A percentile compares a stretch with the other conserved stretches of the same genome.
Evolutionary conservation across 2,888 invertebrate species (phyloP).

Genomic region (Conistra vaccinii): DNA sequence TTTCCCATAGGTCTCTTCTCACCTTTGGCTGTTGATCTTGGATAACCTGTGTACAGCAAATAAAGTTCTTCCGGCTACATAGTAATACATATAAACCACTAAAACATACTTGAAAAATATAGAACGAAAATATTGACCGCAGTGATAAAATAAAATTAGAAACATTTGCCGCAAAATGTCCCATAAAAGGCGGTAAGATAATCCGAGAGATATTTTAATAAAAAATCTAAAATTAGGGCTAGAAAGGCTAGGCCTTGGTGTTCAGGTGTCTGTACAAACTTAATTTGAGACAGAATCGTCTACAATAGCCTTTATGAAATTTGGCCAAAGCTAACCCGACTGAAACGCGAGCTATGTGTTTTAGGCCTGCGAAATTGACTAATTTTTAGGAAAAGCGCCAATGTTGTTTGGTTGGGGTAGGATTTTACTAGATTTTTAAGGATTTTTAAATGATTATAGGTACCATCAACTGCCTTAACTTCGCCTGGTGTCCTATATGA

Average conservation of each 20-base stretch:
- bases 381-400: not conserved
- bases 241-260: slow-evolving; percentile 37
- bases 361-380: slow-evolving; percentile 5
- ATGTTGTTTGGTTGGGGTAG: not conserved
- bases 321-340: slow-evolving; percentile 40
- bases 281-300: slow-evolving; percentile 65
- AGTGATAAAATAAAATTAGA: slow-evolving; percentile 12
- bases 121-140: slow-evolving; percentile 3
- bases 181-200: slow-evolving; percentile 40
- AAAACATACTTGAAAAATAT: not conserved
- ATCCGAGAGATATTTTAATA: slow-evolving; percentile 40
- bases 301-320: slow-evolving; percentile 63
- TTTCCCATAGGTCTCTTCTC: too few species aligned
- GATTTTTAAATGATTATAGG: not conserved
- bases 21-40: too few species aligned
- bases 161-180: slow-evolving; percentile 28
- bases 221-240: slow-evolving; percentile 44
- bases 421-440: not conserved
- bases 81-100: not conserved
- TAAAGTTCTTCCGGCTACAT: too few species aligned
- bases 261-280: slow-evolving; percentile 64
- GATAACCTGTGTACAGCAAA: too few species aligned
- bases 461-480: too few species aligned
- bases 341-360: slow-evolving; percentile 27
- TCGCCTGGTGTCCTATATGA: too few species aligned